Percentiles rank a stretch among this genome's conserved stretches.
These are phyloP conservation scores for Sander vitreus DNA, from an alignment of 2,113 vertebrate genomes.

Conservation along the genomic window DNA sequence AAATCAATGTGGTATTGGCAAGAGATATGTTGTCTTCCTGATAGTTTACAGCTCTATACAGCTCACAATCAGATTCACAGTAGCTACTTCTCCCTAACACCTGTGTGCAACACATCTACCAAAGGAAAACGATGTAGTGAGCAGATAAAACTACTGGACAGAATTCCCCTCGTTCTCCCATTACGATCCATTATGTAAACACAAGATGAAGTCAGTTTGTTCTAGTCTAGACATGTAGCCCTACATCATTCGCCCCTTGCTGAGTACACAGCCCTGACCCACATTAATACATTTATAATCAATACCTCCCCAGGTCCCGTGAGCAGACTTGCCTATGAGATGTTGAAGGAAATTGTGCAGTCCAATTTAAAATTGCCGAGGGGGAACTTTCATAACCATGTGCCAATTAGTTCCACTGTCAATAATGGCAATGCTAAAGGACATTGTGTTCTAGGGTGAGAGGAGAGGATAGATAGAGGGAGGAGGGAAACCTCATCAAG, in stretches of 20 bases:
- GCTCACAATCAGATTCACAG: not conserved
- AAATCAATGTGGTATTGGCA: conserved; percentile 21
- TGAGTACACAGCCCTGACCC: conserved; percentile 66
- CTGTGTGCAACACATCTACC: conserved; percentile 1
- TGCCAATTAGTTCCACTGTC: conserved; percentile 81
- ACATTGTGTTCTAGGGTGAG: conserved; percentile 67
- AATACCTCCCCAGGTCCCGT: conserved; percentile 65
- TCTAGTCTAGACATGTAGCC: conserved; percentile 71
- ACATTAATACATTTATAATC: conserved; percentile 77
- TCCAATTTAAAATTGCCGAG: conserved; percentile 76
- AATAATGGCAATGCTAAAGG: conserved; percentile 77
- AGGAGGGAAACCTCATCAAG: conserved; percentile 62
- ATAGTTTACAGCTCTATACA: not conserved
- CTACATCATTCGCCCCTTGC: conserved; percentile 54
- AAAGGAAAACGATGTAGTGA: conserved; percentile 23
- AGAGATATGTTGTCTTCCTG: not conserved
- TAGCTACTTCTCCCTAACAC: not conserved
- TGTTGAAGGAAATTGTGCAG: conserved; percentile 68
- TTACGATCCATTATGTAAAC: conserved; percentile 57
- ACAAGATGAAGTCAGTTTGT: conserved; percentile 55
- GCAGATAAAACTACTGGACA: conserved; percentile 9
- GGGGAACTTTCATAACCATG: conserved; percentile 71
- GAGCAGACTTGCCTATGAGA: conserved; percentile 55
- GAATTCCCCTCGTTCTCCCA: conserved; percentile 21
- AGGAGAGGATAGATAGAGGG: conserved; percentile 40